These are phyloP conservation scores for Eubucco bourcierii DNA, from an alignment of 2,113 vertebrate species.

Conservation along the genomic window DNA sequence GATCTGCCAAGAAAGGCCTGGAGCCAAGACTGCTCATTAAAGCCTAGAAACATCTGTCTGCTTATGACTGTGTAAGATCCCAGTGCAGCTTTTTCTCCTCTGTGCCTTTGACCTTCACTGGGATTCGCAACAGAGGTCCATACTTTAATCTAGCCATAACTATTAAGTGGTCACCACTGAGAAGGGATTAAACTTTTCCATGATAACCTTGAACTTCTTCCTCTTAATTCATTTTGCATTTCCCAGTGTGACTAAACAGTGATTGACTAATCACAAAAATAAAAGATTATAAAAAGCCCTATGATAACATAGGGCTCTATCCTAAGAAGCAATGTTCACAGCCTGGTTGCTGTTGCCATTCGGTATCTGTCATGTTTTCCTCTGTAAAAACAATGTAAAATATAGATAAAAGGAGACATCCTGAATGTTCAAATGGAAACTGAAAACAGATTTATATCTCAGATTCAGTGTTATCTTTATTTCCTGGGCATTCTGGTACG, in stretches of 20 bases:
- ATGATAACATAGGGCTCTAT: background rate
- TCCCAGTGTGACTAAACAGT: background rate
- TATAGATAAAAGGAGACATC: background rate
- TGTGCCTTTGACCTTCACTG: slow-evolving; percentile 37
- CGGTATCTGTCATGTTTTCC: background rate
- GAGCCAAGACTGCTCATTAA: slow-evolving; percentile 27
- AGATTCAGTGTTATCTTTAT: background rate
- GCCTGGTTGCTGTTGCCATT: background rate
- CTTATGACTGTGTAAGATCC: background rate
- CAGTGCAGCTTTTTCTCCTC: background rate
- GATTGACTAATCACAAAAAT: slow-evolving; percentile 8
- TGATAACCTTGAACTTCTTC: background rate
- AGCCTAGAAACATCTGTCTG: slow-evolving; percentile 35
- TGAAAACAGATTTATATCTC: background rate
- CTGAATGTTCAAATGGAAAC: background rate
- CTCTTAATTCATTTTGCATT: background rate
- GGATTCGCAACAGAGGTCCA: background rate
- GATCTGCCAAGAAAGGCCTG: slow-evolving; percentile 28
- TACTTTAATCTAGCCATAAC: background rate
- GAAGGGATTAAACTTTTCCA: background rate
- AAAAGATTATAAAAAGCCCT: background rate
- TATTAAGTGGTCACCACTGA: background rate
- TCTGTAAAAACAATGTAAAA: background rate
- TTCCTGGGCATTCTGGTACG: background rate
- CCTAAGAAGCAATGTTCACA: background rate